phyloP scores from a whole-genome alignment of 2,113 vertebrate species.

The Cisticola juncidis region DNA sequence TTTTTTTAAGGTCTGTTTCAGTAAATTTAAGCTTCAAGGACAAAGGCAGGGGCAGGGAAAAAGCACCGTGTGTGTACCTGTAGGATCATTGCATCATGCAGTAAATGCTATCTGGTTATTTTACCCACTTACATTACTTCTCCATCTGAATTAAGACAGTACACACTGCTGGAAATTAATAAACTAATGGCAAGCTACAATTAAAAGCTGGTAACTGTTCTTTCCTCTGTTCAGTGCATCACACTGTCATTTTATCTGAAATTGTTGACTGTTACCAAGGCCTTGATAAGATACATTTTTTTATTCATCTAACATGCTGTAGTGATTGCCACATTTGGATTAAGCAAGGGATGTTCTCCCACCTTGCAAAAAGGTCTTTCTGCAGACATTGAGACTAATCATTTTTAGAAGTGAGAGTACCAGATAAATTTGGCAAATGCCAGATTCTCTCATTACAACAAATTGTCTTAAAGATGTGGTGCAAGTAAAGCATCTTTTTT shows the following conservation, averaged over 20 bases:
- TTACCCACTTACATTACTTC: neutral
- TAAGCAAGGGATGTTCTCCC: neutral
- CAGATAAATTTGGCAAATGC: neutral
- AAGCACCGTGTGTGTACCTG: neutral
- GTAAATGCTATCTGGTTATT: neutral
- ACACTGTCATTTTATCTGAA: neutral
- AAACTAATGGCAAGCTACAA: neutral
- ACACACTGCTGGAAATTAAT: neutral
- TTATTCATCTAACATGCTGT: neutral
- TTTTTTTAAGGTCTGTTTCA: neutral
- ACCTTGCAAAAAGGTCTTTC: neutral
- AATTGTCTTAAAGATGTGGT: neutral
- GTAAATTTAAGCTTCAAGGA: neutral
- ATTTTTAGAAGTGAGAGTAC: neutral
- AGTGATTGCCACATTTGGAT: neutral
- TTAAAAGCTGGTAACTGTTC: neutral
- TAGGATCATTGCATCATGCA: neutral
- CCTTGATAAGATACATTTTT: neutral
- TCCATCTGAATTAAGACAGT: neutral
- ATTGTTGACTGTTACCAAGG: neutral
- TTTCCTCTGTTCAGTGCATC: neutral
- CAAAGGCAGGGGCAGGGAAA: neutral
- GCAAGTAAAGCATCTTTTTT: neutral
- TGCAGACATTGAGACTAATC: neutral
- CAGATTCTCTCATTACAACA: neutral